Base-by-base conservation (phyloP, 2,797 vertebrate genomes). In the Tympanoctomys barrerae region DNA sequence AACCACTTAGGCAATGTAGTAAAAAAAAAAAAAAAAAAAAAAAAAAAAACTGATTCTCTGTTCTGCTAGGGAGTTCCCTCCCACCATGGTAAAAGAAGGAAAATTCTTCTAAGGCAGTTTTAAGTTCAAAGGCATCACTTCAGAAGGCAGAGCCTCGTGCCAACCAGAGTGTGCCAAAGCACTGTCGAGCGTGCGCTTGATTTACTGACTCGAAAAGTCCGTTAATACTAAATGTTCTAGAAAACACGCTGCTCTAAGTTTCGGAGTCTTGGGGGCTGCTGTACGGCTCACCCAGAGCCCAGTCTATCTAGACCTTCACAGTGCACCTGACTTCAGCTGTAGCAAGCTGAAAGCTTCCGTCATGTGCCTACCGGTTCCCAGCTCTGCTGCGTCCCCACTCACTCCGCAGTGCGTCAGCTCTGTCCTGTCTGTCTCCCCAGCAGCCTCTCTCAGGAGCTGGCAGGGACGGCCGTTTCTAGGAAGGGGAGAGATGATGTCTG, bases 111-210 rank as follows among this genome's bases (percentile, higher is more conserved):
- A 80, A 36, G 71, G 81, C 36, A 86, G 85, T 95, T 85, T 28
- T 88, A 88, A 93, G 78, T 90, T 97, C 93, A 97, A 97, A 94
- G 94, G 70, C 91, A 90, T 59, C 46, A 93, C 91, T 91, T 94
- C 42, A 42, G 42, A 42, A 42, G 42, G 42, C 42, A 42, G 42
- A 42, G 42, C 42, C 42, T 42, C 42, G 42, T 28, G 71, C 57
- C 89, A 77, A 80, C 62, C 73, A 91, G 57, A 36, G 36, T 95
- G 81, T 83, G 75, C 93, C 70, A 91, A 94, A 93, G 59, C 87
- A 88, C 46, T 39, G 0, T 0, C 19, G 39, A 66, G 62, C 28
- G 52, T 80, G n/a, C 62, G 24, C 81, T 75, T 90, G 62, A 97
- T 89, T 93, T 86, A 83, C 31, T 87, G 24, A 46, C 28, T 13